Conservation (phyloP, 2,888 invertebrate genomes). For the Cistogaster globosa region DNA sequence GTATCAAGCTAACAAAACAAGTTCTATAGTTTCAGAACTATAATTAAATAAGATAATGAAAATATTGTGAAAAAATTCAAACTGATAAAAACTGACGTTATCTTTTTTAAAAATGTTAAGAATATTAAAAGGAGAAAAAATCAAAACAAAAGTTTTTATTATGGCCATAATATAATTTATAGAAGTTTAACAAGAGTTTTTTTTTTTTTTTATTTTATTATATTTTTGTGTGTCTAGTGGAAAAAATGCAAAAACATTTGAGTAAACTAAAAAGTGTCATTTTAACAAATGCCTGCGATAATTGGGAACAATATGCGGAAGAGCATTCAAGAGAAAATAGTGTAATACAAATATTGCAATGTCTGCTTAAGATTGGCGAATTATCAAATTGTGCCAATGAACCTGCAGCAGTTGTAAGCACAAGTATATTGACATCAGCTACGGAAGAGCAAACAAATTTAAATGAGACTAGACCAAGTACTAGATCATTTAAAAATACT, state of each 20-base stretch:
- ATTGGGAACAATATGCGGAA: conserved; percentile 78
- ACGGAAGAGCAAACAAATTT: conserved; percentile 51
- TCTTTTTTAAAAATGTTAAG: conserved; percentile 17
- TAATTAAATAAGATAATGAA: conserved; percentile 47
- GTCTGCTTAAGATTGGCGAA: conserved; percentile 80
- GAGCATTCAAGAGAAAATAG: conserved; percentile 79
- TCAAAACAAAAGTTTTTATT: not conserved
- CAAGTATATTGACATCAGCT: conserved; percentile 63
- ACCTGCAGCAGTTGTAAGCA: conserved; percentile 74
- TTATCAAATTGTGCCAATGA: conserved; percentile 77
- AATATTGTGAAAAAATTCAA: conserved; percentile 16
- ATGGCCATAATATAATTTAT: conserved; percentile 10
- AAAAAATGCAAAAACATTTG: conserved; percentile 82
- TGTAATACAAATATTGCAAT: conserved; percentile 81
- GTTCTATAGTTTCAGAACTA: not conserved
- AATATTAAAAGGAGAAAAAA: not conserved
- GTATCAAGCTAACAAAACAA: conserved; percentile 34
- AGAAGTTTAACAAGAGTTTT: conserved; percentile 38
- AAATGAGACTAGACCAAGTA: conserved; percentile 71
- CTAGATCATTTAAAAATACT: conserved; percentile 74
- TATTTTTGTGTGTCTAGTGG: conserved; percentile 74
- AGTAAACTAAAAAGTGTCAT: conserved; percentile 80
- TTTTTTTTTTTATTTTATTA: not conserved
- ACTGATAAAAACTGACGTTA: conserved; percentile 55
- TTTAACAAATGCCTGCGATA: conserved; percentile 76